Conservation (phyloP, 2,888 invertebrate genomes). For the Xestia c-nigrum region DNA sequence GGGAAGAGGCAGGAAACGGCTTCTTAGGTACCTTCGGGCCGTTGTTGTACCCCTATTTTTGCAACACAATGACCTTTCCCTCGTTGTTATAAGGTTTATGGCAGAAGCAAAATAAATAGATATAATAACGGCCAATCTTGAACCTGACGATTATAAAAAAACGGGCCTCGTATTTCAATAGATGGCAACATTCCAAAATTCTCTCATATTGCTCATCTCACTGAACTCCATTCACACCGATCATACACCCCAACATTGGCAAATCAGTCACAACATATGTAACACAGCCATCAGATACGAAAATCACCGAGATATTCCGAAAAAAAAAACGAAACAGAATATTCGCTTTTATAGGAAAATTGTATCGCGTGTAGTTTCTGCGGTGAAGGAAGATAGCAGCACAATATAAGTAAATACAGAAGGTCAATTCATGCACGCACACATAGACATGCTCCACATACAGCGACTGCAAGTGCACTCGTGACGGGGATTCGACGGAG, state of each 20-base stretch:
- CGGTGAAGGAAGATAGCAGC: slow-evolving; percentile 58
- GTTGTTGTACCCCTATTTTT: neutral
- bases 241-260: slow-evolving; percentile 18
- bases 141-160: neutral
- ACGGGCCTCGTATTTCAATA: neutral
- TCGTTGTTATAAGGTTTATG: neutral
- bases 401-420: slow-evolving; percentile 1
- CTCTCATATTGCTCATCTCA: neutral
- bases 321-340: slow-evolving; percentile 62
- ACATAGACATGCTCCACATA: neutral
- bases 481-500: neutral
- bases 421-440: slow-evolving; percentile 11
- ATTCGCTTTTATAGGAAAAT: slow-evolving; percentile 68
- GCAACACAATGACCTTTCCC: neutral
- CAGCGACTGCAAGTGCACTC: neutral
- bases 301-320: slow-evolving; percentile 47
- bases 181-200: slow-evolving; percentile 19
- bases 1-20: no score
- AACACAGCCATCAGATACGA: slow-evolving; percentile 57
- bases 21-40: no score
- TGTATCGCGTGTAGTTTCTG: slow-evolving; percentile 70
- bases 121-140: no score
- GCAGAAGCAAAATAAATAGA: neutral
- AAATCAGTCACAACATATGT: slow-evolving; percentile 51
- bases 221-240: slow-evolving; percentile 10